Evolutionary conservation across 2,797 vertebrate species (phyloP), one percentile per base, ranked within the genome.

Genomic region (Dallia pectoralis): DNA sequence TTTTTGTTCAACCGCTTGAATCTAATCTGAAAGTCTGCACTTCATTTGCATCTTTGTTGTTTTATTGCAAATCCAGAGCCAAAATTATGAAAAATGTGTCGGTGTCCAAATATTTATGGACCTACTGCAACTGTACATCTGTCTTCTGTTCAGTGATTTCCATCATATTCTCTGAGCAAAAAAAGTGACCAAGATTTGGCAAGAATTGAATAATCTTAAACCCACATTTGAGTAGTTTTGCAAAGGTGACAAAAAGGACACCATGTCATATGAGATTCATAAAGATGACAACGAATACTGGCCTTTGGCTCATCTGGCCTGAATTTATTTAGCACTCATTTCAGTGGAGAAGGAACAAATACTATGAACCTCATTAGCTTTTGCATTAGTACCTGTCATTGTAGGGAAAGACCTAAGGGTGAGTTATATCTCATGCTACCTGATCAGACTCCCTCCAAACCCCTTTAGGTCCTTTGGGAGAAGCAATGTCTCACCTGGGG

Each of bases 301-400:
- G 74, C 66, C 74, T 88, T 87, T 87, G 90, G 87, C 87, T 91
- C 89, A 81, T 80, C 89, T 92, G 83, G 89, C 88, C 80, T 30
- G 79, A 80, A 65, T 77, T 85, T 88, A 86, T 87, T 91, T 89
- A 83, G 82, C 65, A 66, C 74, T 74, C 72, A 78, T 89, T 89
- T 90, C 86, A 90, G 79, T 47, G 87, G 78, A 90, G 90, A 89
- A 89, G 69, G 82, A 86, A 93, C 91, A 93, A 92, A 92, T 84
- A 88, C 74, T 81, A 89, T 87, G 88, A 82, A 85, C 84, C 85
- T 93, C 86, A 91, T 91, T 91, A 89, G 85, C 82, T 82, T 77
- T 82, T 76, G 79, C 85, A 84, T 87, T 82, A 85, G 89, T 87
- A 85, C 74, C 72, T 16, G 77, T 76, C 82, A 87, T 71, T 89